Evolutionary conservation across 2,888 invertebrate genomes (phyloP).

Genomic region (Euzetes globulus): DNA sequence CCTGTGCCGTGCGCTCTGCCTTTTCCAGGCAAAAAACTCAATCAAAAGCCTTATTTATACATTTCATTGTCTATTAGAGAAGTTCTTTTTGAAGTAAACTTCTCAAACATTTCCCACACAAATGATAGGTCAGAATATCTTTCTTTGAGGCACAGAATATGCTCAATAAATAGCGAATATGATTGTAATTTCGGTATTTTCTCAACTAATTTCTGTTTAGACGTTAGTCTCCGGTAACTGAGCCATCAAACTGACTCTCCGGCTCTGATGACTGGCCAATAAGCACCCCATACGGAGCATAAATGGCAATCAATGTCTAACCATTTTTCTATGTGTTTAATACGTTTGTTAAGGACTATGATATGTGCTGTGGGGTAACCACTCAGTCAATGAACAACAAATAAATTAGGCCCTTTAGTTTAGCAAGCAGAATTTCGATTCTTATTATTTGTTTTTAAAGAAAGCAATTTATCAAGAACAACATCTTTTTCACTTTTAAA

Average conservation of each 20-base stretch:
- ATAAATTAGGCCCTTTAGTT: too few species aligned
- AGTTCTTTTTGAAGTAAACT: neutral
- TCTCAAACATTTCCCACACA: neutral
- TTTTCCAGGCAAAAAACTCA: neutral
- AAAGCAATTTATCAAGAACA: too few species aligned
- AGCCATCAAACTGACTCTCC: neutral
- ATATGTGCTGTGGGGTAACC: too few species aligned
- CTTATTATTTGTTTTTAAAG: too few species aligned
- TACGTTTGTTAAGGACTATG: neutral
- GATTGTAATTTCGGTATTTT: neutral
- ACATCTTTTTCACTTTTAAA: too few species aligned
- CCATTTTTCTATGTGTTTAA: neutral
- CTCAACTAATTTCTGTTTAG: too few species aligned
- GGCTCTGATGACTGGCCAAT: neutral
- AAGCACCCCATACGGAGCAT: neutral
- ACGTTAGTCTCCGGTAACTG: too few species aligned
- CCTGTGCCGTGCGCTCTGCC: too few species aligned
- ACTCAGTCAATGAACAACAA: too few species aligned
- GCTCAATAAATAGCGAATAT: neutral
- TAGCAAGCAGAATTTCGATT: too few species aligned
- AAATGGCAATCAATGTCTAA: conserved; percentile 4
- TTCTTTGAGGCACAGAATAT: neutral
- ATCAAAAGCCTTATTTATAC: neutral
- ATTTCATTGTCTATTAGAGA: neutral
- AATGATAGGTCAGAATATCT: neutral